A percentile compares a stretch with the other conserved stretches of the same genome.
Conservation (phyloP, 2,797 vertebrate genomes). For the Urosaurus nigricauda region DNA sequence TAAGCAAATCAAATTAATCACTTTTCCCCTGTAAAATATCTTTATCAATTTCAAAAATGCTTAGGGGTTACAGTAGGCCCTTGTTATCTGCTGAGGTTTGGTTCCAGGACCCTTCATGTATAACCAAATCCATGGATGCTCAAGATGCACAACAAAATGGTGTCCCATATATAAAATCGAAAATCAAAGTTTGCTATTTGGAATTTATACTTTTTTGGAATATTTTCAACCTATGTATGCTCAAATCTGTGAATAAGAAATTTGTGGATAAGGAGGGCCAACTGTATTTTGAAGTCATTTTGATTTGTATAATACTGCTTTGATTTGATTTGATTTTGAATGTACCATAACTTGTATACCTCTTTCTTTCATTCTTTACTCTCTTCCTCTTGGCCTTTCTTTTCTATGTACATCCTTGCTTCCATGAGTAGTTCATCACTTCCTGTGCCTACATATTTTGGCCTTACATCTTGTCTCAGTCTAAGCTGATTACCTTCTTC, state of each 20-base stretch:
- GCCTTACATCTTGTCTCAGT: constrained; percentile 6
- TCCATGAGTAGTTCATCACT: constrained; percentile 33
- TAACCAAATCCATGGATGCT: no score
- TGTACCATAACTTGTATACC: constrained; percentile 43
- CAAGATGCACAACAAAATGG: no score
- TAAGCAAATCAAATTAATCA: constrained; percentile 26
- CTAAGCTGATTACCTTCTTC: constrained; percentile 2
- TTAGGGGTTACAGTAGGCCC: no score
- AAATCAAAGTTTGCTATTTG: no score
- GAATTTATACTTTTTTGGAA: no score
- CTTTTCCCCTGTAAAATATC: constrained; percentile 8
- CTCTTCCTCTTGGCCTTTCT: constrained; percentile 22
- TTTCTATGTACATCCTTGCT: constrained; percentile 37
- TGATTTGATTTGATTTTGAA: constrained; percentile 37
- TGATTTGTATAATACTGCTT: constrained; percentile 43
- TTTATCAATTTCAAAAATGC: constrained; percentile 35
- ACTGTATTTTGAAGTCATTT: constrained; percentile 44
- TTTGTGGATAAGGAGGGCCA: no score
- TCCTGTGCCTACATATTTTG: not conserved
- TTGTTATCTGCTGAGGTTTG: no score
- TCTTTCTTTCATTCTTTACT: constrained; percentile 40
- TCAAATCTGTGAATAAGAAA: no score
- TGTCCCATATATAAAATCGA: no score
- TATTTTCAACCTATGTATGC: no score
- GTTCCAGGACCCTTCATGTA: no score